Evolutionary conservation across 2,797 vertebrate species (phyloP), one percentile per base, ranked within the genome.

Genomic region (Labroides dimidiatus): DNA sequence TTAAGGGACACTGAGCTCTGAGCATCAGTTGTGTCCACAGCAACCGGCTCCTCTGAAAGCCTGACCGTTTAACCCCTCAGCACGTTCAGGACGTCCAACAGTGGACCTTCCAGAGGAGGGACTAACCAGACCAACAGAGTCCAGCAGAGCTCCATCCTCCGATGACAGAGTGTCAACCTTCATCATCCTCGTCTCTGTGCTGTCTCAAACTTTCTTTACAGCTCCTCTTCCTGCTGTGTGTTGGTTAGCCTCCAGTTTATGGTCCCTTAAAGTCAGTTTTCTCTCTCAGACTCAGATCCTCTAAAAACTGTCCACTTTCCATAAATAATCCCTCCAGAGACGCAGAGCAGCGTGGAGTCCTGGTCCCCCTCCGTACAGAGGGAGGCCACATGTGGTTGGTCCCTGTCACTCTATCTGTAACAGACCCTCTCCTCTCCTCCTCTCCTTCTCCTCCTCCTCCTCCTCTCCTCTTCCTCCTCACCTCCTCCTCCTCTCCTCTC

Each of bases 311-410:
- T 84, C 87, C 80, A 89, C 77, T 91, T 92, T 87, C 86, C 85
- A 84, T 66, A 88, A 89, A 89, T 89, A 87, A 84, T 77, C 43
- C 69, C 73, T 84, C 84, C 85, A 33, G 68, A 70, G 76, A 73
- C 51, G 54, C 16, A 1, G 39, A 36, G 41, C 41, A 84, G 42
- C 20, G 33, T 39, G 47, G 72, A 76, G 76, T 83, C 72, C 77
- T 69, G 67, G 75, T 78, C 69, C 43, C 54, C 65, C 72, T 78
- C 83, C 83, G 71, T 19, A 73, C 85, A 84, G 85, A 85, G 78
- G 76, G 85, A 81, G 77, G 77, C 87, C 89, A 91, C 75, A 86
- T 89, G 91, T 88, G 84, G 64, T 78, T 80, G 11, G 52, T 85
- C 84, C 85, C 57, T 41, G 72, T 85, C 84, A 87, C 80, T 66